Conservation (phyloP, 2,888 invertebrate genomes). For the Uloborus plumipes region DNA sequence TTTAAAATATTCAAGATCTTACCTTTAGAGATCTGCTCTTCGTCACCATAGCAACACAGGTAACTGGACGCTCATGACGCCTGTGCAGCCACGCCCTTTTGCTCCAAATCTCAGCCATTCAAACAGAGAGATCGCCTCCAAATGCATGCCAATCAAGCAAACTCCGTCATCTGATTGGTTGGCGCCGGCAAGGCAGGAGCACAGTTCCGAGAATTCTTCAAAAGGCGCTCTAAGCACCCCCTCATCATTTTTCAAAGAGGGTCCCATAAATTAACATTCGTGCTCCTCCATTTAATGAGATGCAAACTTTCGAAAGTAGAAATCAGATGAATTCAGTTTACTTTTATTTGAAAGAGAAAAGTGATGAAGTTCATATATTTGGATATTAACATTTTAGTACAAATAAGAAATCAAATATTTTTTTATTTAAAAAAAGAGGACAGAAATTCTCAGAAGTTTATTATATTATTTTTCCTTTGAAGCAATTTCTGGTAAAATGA, state of each 20-base stretch:
- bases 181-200: conserved; percentile 7
- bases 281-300: conserved; percentile 47
- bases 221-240: no score
- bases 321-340: no score
- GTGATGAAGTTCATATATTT: no score
- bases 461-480: no score
- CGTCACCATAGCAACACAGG: conserved; percentile 40
- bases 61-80: conserved; percentile 21
- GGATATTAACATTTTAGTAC: no score
- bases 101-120: conserved; percentile 36
- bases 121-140: conserved; percentile 11
- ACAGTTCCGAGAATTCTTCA: conserved; percentile 11
- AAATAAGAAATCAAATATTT: no score
- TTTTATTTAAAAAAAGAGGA: no score
- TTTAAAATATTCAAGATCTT: no score
- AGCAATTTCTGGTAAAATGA: no score
- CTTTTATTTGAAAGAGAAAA: no score
- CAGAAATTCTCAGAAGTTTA: no score
- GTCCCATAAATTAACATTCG: conserved; percentile 63
- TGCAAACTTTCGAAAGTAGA: neutral
- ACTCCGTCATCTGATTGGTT: conserved; percentile 21
- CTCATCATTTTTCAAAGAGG: conserved; percentile 14
- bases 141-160: conserved; percentile 28
- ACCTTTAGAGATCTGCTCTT: neutral
- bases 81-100: conserved; percentile 45